Evolutionary conservation across 1,140 invertebrate genomes (phyloP).

Genomic region (Macrocentrus cingulum): DNA sequence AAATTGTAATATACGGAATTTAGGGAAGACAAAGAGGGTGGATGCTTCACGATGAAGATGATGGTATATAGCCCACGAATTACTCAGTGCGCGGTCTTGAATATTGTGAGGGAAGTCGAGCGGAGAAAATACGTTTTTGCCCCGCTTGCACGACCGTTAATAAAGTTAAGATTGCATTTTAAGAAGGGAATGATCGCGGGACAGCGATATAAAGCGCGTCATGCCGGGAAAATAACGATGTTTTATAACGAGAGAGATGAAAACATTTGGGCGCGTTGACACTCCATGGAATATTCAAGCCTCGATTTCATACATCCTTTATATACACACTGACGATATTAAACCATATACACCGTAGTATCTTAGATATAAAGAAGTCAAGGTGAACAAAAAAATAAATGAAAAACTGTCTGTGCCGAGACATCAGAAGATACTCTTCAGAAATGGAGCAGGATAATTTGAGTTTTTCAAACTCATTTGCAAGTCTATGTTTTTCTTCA

Average conservation of each 20-base stretch:
- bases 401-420: constrained; percentile 46
- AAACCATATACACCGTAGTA: constrained; percentile 35
- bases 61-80: constrained; percentile 9
- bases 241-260: constrained; percentile 45
- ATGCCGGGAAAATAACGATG: constrained; percentile 40
- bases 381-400: constrained; percentile 30
- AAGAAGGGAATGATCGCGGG: constrained; percentile 30
- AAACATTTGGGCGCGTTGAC: constrained; percentile 33
- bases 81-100: neutral
- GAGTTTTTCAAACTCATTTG: too few species aligned
- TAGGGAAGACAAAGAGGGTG: neutral
- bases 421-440: too few species aligned
- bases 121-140: constrained; percentile 20
- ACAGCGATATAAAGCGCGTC: constrained; percentile 26
- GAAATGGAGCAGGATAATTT: too few species aligned
- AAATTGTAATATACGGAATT: constrained; percentile 6
- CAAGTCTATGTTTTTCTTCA: too few species aligned
- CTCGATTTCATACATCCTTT: constrained; percentile 55
- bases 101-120: constrained; percentile 1
- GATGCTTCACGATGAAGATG: constrained; percentile 7
- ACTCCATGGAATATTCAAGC: constrained; percentile 59
- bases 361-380: constrained; percentile 16
- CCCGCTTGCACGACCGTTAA: constrained; percentile 33
- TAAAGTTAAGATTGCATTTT: constrained; percentile 44
- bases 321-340: constrained; percentile 38